A percentile compares a stretch with the other conserved stretches of the same genome.
These are phyloP conservation scores for Xylota sylvarum DNA, from an alignment of 2,888 invertebrate genomes.

Conservation along the genomic window DNA sequence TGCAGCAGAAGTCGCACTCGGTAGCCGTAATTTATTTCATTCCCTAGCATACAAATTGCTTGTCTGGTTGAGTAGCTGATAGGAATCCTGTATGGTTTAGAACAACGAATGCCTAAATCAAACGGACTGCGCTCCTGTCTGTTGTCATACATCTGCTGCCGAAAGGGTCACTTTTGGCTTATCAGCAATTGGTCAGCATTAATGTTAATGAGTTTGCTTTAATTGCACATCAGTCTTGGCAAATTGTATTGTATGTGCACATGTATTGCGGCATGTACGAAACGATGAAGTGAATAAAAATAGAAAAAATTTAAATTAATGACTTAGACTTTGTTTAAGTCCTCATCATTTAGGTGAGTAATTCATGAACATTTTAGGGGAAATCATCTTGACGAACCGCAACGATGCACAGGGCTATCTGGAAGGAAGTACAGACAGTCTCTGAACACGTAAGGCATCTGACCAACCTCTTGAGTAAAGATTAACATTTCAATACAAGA, in stretches of 20 bases:
- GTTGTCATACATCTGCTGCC: conserved; percentile 35
- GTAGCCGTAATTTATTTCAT: conserved; percentile 71
- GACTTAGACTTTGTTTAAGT: no score
- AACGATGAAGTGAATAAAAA: no score
- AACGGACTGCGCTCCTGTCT: conserved; percentile 23
- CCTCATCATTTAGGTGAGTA: no score
- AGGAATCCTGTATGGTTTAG: conserved; percentile 53
- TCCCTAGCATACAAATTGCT: conserved; percentile 70
- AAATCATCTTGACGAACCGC: no score
- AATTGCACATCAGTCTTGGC: conserved; percentile 33
- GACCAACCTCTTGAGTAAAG: no score
- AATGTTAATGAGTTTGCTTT: conserved; percentile 34
- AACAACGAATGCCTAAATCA: conserved; percentile 39
- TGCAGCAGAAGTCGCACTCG: conserved; percentile 46
- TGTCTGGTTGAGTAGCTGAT: conserved; percentile 72
- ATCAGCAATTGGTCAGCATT: conserved; percentile 34
- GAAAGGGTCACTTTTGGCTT: conserved; percentile 23
- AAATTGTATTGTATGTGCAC: neutral
- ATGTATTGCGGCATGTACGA: no score
- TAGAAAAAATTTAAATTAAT: no score
- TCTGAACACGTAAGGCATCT: no score
- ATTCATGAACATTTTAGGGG: no score
- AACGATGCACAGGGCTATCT: no score
- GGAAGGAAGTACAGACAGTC: no score
- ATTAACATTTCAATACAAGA: no score